Conservation (phyloP, 2,113 vertebrate species). For the Ageneiosus marmoratus region DNA sequence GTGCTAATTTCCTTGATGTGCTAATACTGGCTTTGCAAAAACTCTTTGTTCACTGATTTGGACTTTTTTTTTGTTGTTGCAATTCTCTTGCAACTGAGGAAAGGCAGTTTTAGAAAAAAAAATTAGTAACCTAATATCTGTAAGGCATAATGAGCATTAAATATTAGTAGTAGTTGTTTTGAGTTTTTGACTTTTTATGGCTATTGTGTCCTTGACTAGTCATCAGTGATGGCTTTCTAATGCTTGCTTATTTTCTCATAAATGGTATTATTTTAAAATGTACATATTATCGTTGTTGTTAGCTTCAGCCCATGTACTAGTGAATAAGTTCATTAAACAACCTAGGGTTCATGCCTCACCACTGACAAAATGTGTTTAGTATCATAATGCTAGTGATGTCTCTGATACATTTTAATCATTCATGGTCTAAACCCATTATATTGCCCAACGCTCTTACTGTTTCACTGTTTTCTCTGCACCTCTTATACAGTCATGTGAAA, state of each 20-base stretch:
- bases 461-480: no score
- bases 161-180: no score
- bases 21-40: not conserved
- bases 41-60: not conserved
- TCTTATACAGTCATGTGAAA: no score
- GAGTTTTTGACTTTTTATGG: not conserved
- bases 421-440: no score
- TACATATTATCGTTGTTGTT: not conserved
- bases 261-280: not conserved
- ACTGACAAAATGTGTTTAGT: no score
- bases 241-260: not conserved
- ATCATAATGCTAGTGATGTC: no score
- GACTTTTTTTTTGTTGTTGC: no score
- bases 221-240: not conserved
- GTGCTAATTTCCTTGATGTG: not conserved
- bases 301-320: not conserved
- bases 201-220: not conserved
- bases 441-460: no score
- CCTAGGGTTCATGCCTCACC: no score
- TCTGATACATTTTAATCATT: no score
- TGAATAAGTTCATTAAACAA: not conserved
- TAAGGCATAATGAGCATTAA: no score
- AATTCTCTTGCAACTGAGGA: not conserved
- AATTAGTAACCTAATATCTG: no score
- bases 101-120: not conserved